Conservation (phyloP, 2,797 vertebrate species). For the Otus scops region DNA sequence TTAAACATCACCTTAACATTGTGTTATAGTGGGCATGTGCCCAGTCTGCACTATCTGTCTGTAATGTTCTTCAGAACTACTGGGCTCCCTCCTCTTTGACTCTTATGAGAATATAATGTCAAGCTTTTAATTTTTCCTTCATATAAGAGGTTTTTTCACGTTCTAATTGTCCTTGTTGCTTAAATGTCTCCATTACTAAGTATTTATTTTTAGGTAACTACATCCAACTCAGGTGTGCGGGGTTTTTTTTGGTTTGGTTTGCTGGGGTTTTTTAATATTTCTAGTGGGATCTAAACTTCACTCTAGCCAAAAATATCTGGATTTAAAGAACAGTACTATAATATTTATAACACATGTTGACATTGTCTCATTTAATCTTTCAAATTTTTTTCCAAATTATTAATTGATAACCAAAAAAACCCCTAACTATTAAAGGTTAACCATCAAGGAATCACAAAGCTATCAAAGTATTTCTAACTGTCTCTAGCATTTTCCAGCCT, state of each 20-base stretch:
- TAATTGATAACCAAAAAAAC: neutral
- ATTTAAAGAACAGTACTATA: neutral
- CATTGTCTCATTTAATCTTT: neutral
- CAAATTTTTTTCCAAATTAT: neutral
- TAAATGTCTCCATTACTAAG: neutral
- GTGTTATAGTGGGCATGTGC: accelerated
- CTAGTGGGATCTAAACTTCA: neutral
- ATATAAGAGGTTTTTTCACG: neutral
- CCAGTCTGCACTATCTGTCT: neutral
- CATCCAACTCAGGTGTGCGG: neutral
- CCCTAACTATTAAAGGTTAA: neutral
- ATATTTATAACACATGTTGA: neutral
- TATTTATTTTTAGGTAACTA: neutral
- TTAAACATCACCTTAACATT: neutral
- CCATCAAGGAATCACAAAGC: neutral
- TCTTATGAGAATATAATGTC: neutral
- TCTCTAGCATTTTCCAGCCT: neutral
- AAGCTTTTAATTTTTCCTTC: neutral
- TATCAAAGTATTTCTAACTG: neutral
- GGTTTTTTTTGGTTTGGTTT: neutral
- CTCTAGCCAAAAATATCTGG: neutral
- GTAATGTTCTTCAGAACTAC: neutral
- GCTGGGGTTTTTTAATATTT: accelerated
- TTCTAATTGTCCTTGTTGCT: neutral
- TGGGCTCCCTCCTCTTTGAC: neutral